Evolutionary conservation across 2,888 invertebrate genomes (phyloP).

Genomic region (Ophion slaviceki): DNA sequence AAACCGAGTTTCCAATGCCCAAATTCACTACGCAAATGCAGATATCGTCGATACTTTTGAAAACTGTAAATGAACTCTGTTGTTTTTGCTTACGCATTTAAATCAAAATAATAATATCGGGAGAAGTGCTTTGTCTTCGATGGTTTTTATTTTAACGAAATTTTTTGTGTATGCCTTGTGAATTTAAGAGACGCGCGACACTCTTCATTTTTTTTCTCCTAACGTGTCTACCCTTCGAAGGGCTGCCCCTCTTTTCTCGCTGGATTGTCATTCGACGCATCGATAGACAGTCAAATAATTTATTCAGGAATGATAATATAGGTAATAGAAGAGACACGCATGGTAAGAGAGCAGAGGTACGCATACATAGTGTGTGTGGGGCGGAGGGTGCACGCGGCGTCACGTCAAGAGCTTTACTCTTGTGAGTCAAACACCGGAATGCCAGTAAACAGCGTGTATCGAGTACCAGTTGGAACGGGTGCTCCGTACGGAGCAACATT

Average conservation of each 20-base stretch:
- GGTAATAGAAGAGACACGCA: not conserved
- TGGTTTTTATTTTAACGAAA: not conserved
- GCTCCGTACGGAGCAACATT: slow-evolving; percentile 56
- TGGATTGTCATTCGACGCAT: too few species aligned
- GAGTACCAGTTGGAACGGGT: slow-evolving; percentile 45
- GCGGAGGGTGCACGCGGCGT: not conserved
- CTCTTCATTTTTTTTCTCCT: too few species aligned
- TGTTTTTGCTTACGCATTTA: not conserved
- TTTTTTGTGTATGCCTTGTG: too few species aligned
- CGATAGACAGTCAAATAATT: too few species aligned
- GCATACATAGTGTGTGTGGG: not conserved
- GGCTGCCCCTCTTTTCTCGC: too few species aligned
- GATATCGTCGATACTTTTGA: not conserved
- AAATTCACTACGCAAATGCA: not conserved
- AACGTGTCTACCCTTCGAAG: too few species aligned
- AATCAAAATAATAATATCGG: not conserved
- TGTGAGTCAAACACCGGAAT: slow-evolving; percentile 51
- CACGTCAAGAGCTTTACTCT: slow-evolving; percentile 37
- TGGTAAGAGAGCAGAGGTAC: not conserved
- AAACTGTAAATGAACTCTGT: not conserved
- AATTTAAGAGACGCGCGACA: too few species aligned
- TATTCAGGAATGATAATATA: not conserved
- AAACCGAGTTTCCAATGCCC: not conserved
- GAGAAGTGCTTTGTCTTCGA: not conserved
- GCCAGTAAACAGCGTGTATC: slow-evolving; percentile 20